Evolutionary conservation across 2,797 vertebrate species (phyloP).

Genomic region (Toxotes lorentzi): DNA sequence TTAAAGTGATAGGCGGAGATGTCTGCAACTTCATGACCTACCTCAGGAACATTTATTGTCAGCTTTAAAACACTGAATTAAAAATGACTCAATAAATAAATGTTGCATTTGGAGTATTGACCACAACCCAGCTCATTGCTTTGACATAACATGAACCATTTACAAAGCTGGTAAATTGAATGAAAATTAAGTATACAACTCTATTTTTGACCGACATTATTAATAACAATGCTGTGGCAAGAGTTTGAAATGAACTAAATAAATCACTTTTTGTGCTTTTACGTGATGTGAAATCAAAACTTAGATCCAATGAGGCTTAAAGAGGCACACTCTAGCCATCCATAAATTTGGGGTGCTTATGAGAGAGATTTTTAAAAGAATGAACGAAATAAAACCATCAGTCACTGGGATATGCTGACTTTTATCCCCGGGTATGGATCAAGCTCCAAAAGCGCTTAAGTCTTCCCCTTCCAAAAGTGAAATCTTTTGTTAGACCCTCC

Average conservation of each 20-base stretch:
- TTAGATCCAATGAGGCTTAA: background rate
- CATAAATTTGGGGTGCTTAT: background rate
- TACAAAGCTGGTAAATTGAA: background rate
- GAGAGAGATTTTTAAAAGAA: background rate
- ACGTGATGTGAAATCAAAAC: background rate
- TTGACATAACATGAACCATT: background rate
- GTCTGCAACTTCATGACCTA: conserved; percentile 1
- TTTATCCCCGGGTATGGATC: background rate
- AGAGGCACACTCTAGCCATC: background rate
- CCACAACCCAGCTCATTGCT: background rate
- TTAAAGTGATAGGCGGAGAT: conserved; percentile 32
- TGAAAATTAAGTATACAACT: background rate
- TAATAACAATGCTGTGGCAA: background rate
- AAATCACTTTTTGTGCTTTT: background rate
- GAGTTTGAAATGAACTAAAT: background rate
- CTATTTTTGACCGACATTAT: background rate
- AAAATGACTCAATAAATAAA: conserved; percentile 3
- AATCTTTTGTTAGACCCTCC: conserved; percentile 2
- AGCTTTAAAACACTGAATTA: conserved; percentile 8
- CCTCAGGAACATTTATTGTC: background rate
- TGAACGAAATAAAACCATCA: background rate
- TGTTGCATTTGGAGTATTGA: background rate
- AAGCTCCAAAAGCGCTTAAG: conserved; percentile 9
- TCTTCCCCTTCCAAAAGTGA: background rate
- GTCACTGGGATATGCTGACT: background rate